Evolutionary conservation across 2,113 vertebrate genomes (phyloP).

Genomic region (Phylloscopus whistleri): DNA sequence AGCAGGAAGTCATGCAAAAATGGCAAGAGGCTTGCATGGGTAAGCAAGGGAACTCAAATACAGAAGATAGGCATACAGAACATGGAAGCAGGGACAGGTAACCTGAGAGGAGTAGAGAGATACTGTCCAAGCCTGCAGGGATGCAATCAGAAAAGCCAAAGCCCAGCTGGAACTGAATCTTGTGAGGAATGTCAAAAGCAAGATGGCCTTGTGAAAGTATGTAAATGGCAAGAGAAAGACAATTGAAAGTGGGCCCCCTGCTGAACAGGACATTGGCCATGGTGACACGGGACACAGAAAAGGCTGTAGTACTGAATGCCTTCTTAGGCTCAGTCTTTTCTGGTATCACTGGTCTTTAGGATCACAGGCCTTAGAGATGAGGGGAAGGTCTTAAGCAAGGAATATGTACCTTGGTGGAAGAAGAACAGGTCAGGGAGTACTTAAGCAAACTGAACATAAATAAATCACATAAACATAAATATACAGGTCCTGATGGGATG

Average conservation of each 20-base stretch:
- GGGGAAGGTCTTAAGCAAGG: background rate
- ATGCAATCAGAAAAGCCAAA: background rate
- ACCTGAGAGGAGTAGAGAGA: background rate
- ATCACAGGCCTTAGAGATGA: background rate
- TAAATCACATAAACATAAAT: background rate
- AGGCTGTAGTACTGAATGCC: background rate
- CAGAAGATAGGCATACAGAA: background rate
- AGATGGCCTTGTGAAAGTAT: background rate
- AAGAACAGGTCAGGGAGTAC: background rate
- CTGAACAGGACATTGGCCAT: background rate
- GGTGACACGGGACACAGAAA: fast-evolving
- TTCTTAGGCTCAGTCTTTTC: background rate
- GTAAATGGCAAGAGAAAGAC: background rate
- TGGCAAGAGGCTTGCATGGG: background rate
- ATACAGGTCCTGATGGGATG: fast-evolving
- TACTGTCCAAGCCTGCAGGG: background rate
- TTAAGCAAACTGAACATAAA: background rate
- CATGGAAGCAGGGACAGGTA: fast-evolving
- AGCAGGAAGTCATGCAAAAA: background rate
- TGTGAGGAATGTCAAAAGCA: background rate
- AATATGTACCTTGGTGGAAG: background rate
- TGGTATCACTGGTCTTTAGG: background rate
- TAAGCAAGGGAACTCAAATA: background rate
- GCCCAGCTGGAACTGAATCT: background rate
- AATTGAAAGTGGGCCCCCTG: background rate